phyloP scores from a whole-genome alignment of 2,797 vertebrate genomes.

The Arctocebus calabarensis region DNA sequence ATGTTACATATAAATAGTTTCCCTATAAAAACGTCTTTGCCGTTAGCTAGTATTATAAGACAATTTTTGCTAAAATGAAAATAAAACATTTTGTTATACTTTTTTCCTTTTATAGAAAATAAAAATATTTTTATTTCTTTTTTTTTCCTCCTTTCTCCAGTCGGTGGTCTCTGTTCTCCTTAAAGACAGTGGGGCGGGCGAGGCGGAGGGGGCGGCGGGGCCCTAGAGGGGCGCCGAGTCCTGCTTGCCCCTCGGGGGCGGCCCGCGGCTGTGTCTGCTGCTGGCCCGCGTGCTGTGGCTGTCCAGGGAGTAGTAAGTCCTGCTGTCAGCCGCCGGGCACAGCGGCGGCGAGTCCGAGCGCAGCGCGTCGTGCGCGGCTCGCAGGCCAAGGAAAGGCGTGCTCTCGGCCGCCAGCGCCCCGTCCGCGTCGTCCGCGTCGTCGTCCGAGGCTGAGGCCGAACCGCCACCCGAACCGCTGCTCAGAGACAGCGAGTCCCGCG shows the following conservation, averaged over 20 bases:
- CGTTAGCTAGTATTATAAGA: slow-evolving; percentile 97
- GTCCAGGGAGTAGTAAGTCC: slow-evolving; percentile 96
- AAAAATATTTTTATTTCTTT: slow-evolving; percentile 94
- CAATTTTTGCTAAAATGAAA: slow-evolving; percentile 99
- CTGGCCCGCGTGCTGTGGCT: slow-evolving; percentile 90
- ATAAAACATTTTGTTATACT: slow-evolving; percentile 99
- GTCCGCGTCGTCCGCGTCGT: slow-evolving; percentile 91
- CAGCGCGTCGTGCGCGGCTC: slow-evolving; percentile 91
- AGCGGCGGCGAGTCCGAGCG: slow-evolving; percentile 92
- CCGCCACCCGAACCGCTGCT: slow-evolving; percentile 97
- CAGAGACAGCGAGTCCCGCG: slow-evolving; percentile 96
- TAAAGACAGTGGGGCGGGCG: slow-evolving; percentile 66
- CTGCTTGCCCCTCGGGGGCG: slow-evolving; percentile 91
- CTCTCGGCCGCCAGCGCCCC: slow-evolving; percentile 96
- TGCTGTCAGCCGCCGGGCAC: slow-evolving; percentile 93
- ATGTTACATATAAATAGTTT: slow-evolving; percentile 99
- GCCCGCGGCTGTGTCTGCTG: slow-evolving; percentile 92
- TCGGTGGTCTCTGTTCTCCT: slow-evolving; percentile 74
- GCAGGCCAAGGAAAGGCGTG: slow-evolving; percentile 98
- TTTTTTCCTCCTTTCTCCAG: slow-evolving; percentile 77
- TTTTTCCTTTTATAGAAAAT: slow-evolving; percentile 99
- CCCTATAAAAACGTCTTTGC: slow-evolving; percentile 99
- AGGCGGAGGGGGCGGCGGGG: slow-evolving; percentile 56
- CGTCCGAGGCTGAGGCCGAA: slow-evolving; percentile 95
- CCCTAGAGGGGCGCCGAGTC: slow-evolving; percentile 94